Conservation (phyloP, 2,113 vertebrate species). For the Gorsachius goisagi region DNA sequence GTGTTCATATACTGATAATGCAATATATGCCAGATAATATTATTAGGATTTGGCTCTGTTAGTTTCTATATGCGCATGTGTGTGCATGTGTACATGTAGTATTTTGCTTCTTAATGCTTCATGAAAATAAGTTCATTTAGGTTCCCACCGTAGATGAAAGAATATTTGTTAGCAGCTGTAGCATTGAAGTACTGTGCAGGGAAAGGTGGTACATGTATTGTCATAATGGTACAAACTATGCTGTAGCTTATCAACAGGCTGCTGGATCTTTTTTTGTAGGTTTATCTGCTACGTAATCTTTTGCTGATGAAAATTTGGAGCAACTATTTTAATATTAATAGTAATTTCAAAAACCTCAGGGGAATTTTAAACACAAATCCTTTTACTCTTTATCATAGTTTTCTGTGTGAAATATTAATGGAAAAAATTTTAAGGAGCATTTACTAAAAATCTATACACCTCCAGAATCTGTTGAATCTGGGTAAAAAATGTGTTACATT, state of each 20-base stretch:
- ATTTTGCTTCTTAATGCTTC: constrained; percentile 58
- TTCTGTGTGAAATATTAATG: not conserved
- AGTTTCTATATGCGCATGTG: not conserved
- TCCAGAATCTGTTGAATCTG: not conserved
- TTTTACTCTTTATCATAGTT: not conserved
- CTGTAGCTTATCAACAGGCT: constrained; percentile 35
- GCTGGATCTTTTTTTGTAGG: constrained; percentile 69
- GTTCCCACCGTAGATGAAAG: constrained; percentile 57
- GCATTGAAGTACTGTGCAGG: constrained; percentile 68
- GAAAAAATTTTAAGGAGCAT: not conserved
- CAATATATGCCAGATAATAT: constrained; percentile 62
- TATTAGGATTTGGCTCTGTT: constrained; percentile 59
- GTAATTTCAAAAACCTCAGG: not conserved
- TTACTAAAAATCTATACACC: not conserved
- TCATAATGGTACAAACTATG: constrained; percentile 63
- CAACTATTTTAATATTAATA: constrained; percentile 73
- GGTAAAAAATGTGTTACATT: not conserved
- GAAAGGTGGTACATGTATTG: constrained; percentile 56
- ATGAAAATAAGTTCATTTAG: constrained; percentile 72
- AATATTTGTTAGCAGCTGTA: constrained; percentile 76
- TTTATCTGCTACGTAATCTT: constrained; percentile 68
- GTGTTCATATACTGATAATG: not conserved
- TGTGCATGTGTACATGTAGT: not conserved
- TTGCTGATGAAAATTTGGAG: constrained; percentile 72
- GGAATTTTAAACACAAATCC: not conserved